Evolutionary conservation across 2,113 vertebrate species (phyloP).

Genomic region (Vombatus ursinus): DNA sequence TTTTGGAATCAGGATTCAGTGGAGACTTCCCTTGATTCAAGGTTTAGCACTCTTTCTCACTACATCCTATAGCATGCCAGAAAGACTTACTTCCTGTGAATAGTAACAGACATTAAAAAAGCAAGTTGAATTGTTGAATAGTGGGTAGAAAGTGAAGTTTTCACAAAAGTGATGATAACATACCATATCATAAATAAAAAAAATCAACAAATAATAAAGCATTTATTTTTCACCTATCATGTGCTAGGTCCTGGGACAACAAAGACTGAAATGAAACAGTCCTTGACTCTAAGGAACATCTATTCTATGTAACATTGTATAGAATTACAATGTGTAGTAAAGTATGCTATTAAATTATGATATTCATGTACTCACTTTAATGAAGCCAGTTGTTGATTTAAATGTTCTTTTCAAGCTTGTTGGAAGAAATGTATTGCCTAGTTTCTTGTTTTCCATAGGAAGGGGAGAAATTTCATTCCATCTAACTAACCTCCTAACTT

Average conservation of each 20-base stretch:
- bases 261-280: not conserved
- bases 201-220: not conserved
- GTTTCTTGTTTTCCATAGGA: not conserved
- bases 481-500: not conserved
- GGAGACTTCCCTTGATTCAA: not conserved
- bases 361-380: not conserved
- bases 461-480: not conserved
- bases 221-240: not conserved
- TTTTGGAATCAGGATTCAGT: not conserved
- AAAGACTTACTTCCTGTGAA: not conserved
- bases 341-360: not conserved
- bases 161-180: not conserved
- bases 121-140: not conserved
- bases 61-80: not conserved
- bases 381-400: not conserved
- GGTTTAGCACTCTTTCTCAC: not conserved
- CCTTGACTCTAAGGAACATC: not conserved
- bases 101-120: not conserved
- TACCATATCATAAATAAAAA: no score
- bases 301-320: not conserved
- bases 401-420: not conserved
- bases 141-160: not conserved
- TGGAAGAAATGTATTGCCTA: not conserved
- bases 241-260: not conserved
- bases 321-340: not conserved